These are phyloP conservation scores for Drosophila meridiana DNA, from an alignment of 2,888 invertebrate genomes.

Conservation along the genomic window DNA sequence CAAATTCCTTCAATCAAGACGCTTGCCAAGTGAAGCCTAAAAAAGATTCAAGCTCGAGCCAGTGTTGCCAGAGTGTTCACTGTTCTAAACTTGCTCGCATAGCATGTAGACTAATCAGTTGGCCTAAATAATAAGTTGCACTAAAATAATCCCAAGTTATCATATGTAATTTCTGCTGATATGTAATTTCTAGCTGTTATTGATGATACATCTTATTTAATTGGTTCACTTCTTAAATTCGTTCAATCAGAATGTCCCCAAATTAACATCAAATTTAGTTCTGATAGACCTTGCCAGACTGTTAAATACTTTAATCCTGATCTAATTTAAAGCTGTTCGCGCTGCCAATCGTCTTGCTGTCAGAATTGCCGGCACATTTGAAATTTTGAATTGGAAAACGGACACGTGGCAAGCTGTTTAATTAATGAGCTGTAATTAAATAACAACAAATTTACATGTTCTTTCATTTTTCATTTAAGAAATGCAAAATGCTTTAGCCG, in stretches of 20 bases:
- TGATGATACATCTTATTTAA: neutral
- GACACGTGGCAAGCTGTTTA: slow-evolving; percentile 45
- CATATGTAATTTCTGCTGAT: too few relatives aligned
- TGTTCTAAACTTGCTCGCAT: neutral
- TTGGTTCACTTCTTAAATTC: neutral
- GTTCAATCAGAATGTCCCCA: neutral
- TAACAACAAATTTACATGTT: slow-evolving; percentile 68
- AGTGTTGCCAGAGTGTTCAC: slow-evolving; percentile 7
- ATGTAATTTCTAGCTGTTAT: too few relatives aligned
- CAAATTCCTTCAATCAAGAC: slow-evolving; percentile 10
- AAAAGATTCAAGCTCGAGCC: slow-evolving; percentile 1
- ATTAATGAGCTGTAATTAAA: slow-evolving; percentile 73
- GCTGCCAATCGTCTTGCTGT: slow-evolving; percentile 16
- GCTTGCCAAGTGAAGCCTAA: slow-evolving; percentile 27
- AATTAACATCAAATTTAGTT: neutral
- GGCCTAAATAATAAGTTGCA: neutral
- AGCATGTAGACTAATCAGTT: neutral
- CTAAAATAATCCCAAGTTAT: neutral
- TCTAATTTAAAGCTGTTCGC: slow-evolving; percentile 8
- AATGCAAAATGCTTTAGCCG: slow-evolving; percentile 47
- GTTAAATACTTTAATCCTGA: neutral
- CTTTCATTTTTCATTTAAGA: slow-evolving; percentile 66
- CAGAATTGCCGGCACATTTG: slow-evolving; percentile 24
- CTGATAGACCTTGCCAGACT: neutral
- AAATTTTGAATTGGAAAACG: slow-evolving; percentile 18